A percentile compares a stretch with the other conserved stretches of the same genome.
These are phyloP conservation scores for Pogona vitticeps DNA, from an alignment of 2,113 vertebrate genomes.

Conservation along the genomic window DNA sequence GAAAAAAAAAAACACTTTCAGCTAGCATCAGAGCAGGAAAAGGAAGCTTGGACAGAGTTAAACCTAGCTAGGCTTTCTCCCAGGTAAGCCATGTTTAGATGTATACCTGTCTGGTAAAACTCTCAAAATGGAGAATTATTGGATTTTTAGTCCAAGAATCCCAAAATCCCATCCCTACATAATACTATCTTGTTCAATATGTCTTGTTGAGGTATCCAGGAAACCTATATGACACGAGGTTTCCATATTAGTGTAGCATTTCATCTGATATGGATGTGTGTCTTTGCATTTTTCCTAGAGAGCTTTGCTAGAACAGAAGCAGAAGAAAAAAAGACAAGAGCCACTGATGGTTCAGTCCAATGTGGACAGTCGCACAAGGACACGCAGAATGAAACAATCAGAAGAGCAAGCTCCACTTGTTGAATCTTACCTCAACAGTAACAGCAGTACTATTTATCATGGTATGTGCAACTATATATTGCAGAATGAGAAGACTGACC, in stretches of 20 bases:
- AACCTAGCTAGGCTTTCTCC: too few species aligned
- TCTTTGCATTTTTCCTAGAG: constrained; percentile 75
- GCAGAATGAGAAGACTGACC: neutral
- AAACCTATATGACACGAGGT: neutral
- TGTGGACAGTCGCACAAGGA: constrained; percentile 87
- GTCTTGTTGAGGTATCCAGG: neutral
- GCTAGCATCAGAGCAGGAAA: too few species aligned
- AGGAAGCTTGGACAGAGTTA: too few species aligned
- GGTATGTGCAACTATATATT: constrained; percentile 72
- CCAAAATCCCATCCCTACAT: too few species aligned
- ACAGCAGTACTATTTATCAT: constrained; percentile 94
- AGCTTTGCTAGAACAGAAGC: constrained; percentile 94
- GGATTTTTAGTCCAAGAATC: too few species aligned
- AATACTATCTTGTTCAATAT: neutral
- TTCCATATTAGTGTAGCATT: neutral
- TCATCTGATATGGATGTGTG: neutral
- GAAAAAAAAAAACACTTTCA: neutral
- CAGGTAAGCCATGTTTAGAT: too few species aligned
- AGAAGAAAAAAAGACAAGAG: constrained; percentile 98
- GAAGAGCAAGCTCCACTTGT: constrained; percentile 97
- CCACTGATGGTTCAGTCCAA: constrained; percentile 98
- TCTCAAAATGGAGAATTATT: too few species aligned
- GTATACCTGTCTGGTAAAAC: too few species aligned
- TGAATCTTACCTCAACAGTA: constrained; percentile 95
- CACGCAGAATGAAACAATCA: constrained; percentile 88